Evolutionary conservation across 92 coral and sea anemone genomes (phyloP), one percentile per base, ranked within the genome.

Genomic region (Parazoanthus darwini): DNA sequence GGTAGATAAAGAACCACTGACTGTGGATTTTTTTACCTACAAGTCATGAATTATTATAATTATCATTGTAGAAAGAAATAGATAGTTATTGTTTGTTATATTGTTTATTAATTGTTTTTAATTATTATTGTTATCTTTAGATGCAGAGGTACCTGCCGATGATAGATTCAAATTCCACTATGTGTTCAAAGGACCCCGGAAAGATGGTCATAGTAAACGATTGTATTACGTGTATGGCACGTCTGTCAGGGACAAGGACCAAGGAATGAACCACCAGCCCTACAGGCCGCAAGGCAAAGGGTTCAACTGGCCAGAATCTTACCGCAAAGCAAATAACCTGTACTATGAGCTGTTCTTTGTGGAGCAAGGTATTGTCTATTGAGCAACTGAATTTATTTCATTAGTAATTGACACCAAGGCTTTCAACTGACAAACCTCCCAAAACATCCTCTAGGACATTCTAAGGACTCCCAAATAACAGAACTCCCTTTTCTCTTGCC

Each of bases 281-380:
- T 95, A 97, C 80, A 88, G 93, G 80, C 99, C 99, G 4, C 96
- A 91, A 80, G 99, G 99, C 22, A 92, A 91, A 84, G 99, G 99
- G 43, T 97, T 95, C 76, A 93, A 93, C 92, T 97, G 99, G 99
- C 99, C 99, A 82, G 99, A 97, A 81, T 97, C 99, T 0, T 97
- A 95, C 87, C 88, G 99, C 78, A 95, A 97, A 77, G 99, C 99
- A 29, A 95, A 97, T 54, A 97, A 95, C 83, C 91, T 97, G 22
- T 97, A 97, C 80, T 97, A 97, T 85, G 99, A 97, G 85, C 89
- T 97, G 85, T 85, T 93, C 54, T 97, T 97, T 85, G 90, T 91
- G 79, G 99, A 95, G 33, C 98, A 94, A 93, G 98, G 98, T 94
- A 56, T 81, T 13, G 78, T 20, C 13, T 8, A 54, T 54, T 7